Conservation (phyloP, 2,113 vertebrate species). For the Globicephala melas region DNA sequence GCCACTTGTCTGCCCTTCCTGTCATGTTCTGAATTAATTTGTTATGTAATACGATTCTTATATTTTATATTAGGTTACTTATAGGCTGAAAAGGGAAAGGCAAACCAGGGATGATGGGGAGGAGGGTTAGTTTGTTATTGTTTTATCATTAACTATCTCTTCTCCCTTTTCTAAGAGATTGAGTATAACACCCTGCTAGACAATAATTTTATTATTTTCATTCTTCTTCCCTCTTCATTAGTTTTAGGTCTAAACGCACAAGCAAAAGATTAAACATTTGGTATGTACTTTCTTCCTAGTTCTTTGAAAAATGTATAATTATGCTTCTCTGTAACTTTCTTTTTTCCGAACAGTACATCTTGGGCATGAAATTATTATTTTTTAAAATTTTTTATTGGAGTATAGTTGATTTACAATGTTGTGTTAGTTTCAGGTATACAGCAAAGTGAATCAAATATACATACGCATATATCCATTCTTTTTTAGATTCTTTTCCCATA, state of each 20-base stretch:
- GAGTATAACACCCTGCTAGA: not conserved
- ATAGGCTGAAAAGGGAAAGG: slow-evolving; percentile 19
- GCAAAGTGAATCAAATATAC: too few relatives aligned
- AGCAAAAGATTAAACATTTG: not conserved
- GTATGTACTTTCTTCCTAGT: not conserved
- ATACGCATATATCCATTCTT: too few relatives aligned
- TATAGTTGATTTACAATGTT: not conserved
- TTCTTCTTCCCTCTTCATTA: not conserved
- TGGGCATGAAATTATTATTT: not conserved
- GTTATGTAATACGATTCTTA: slow-evolving; percentile 61
- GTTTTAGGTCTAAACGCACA: not conserved
- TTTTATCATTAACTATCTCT: not conserved
- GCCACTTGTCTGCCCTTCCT: slow-evolving; percentile 70
- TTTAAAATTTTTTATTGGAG: not conserved
- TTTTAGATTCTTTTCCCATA: too few relatives aligned
- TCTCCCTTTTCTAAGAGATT: not conserved
- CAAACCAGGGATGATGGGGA: not conserved
- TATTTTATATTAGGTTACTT: slow-evolving; percentile 67
- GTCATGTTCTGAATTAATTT: slow-evolving; percentile 74
- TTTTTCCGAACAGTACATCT: not conserved
- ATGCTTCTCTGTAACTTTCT: not conserved
- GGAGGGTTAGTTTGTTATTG: not conserved
- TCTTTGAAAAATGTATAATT: not conserved
- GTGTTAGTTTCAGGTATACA: not conserved
- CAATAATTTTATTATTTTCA: not conserved